Evolutionary conservation across 1,140 invertebrate species (phyloP), one percentile per base, ranked within the genome.

Genomic region (Cephus cinctus): DNA sequence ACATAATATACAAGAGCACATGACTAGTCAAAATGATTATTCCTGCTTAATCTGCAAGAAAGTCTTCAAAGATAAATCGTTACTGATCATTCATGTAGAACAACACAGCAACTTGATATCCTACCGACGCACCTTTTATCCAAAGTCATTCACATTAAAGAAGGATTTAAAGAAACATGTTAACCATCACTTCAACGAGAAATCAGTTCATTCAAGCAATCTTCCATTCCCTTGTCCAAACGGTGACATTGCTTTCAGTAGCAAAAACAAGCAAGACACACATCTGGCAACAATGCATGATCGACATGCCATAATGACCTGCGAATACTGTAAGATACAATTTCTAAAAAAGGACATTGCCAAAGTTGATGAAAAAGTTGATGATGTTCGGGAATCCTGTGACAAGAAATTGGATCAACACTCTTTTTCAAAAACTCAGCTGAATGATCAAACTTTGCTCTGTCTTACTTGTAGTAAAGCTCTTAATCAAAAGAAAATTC

Each of bases 61-160:
- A 1, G 16, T 2, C 18, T 50, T 50, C 9, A n/a, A 14, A 20
- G n/a, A 15, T 9, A 50, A 54, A 12, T 9, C 5, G 0, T 15
- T 12, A 12, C 31, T 54, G 5, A 50, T 54, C 19, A 61, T 59
- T 42, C 61, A 64, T 43, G 58, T 75, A 12, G 56, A 71, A 14
- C 59, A 61, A 39, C 86, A 87, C 59, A 86, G 83, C 6, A 82
- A 81, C 5, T 83, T 83, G 40, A 55, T 49, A 4, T 52, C 56
- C 2, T 50, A 55, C 34, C 45, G 62, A 23, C 80, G 78, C 54
- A 45, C 54, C 2, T 63, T 61, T 32, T 79, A 78, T 49, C 57
- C 63, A 0, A 80, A 79, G 47, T 60, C 67, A 5, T 79, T 79
- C 49, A 75, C 73, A 8, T 52, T 71, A 14, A 75, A 75, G 52